A percentile compares a stretch with the other conserved stretches of the same genome.
Conservation (phyloP, 2,888 invertebrate genomes). For the Drosophila pullipes region DNA sequence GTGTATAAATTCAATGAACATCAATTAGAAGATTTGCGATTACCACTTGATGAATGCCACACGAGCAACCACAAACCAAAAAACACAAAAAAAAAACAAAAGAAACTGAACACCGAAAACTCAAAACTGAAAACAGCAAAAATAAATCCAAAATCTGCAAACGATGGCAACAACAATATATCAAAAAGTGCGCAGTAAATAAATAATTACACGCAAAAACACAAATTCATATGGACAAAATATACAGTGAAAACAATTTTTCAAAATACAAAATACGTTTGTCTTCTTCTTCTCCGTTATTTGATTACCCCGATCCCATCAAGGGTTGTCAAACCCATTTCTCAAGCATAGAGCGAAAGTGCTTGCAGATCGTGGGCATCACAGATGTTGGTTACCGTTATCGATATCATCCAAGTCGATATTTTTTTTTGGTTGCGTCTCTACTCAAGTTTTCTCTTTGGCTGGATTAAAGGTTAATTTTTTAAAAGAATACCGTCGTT, state of each 20-base stretch:
- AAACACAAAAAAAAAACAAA: slow-evolving; percentile 1
- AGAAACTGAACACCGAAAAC: slow-evolving; percentile 14
- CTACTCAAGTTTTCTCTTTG: rapidly evolving
- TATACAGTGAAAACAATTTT: slow-evolving; percentile 45
- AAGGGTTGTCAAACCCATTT: slow-evolving; percentile 5
- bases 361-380: neutral
- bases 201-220: slow-evolving; percentile 40
- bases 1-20: slow-evolving; percentile 54
- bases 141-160: neutral
- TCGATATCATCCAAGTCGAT: neutral
- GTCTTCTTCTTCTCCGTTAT: slow-evolving; percentile 9
- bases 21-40: slow-evolving; percentile 49
- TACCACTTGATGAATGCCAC: slow-evolving; percentile 38
- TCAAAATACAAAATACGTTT: slow-evolving; percentile 44
- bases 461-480: neutral
- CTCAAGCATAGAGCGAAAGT: neutral
- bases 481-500: rapidly evolving
- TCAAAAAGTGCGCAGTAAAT: slow-evolving; percentile 43
- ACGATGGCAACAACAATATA: slow-evolving; percentile 30
- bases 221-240: slow-evolving; percentile 44
- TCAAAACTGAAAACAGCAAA: neutral
- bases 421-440: neutral
- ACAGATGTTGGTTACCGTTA: neutral
- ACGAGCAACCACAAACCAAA: neutral
- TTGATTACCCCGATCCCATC: neutral